These are phyloP conservation scores for Anarhynchus alexandrinus DNA, from an alignment of 2,113 vertebrate species.

Conservation along the genomic window DNA sequence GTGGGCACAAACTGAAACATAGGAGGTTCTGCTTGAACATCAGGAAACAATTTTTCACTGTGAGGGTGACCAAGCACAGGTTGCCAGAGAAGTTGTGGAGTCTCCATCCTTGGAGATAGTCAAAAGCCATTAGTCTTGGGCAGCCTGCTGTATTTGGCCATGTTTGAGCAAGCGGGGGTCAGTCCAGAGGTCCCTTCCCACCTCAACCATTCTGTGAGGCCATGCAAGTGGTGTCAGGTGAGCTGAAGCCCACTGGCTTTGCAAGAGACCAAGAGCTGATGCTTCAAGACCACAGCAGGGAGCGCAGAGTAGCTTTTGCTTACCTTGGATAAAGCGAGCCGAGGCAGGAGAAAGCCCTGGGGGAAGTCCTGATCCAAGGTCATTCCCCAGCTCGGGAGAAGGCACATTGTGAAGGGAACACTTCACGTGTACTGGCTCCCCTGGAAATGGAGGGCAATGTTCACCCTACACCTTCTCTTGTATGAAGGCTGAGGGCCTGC, in stretches of 20 bases:
- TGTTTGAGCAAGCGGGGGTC: background rate
- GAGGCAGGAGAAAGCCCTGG: background rate
- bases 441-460: background rate
- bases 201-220: background rate
- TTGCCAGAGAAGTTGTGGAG: background rate
- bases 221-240: background rate
- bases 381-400: background rate
- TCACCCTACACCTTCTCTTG: fast-evolving
- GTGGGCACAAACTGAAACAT: background rate
- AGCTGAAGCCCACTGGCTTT: background rate
- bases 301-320: background rate
- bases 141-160: background rate
- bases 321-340: background rate
- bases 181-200: background rate
- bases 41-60: background rate
- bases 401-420: background rate
- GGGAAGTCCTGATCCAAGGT: background rate
- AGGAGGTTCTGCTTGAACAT: background rate
- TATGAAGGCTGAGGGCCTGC: background rate
- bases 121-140: background rate
- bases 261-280: too few species aligned
- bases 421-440: background rate
- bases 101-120: background rate
- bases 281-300: background rate
- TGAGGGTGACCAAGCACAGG: background rate